These are phyloP conservation scores for Sebastes baramenuke DNA, from an alignment of 2,797 vertebrate genomes.

Conservation along the genomic window DNA sequence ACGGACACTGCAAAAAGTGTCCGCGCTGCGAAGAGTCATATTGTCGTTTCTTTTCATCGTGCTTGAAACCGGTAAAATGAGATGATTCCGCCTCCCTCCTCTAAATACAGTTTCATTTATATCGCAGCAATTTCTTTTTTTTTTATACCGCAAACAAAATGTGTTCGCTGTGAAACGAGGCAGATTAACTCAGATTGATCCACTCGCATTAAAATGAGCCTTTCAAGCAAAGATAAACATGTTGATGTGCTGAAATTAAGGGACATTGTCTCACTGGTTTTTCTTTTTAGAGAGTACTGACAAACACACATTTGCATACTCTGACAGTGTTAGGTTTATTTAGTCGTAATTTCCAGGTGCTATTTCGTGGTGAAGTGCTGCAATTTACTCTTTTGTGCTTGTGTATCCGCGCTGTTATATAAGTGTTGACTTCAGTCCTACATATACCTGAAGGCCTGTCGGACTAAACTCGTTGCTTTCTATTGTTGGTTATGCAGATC, in stretches of 20 bases:
- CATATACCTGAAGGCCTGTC: neutral
- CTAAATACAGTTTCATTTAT: neutral
- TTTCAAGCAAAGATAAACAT: constrained; percentile 25
- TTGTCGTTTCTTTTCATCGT: neutral
- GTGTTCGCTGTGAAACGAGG: constrained; percentile 21
- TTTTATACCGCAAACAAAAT: constrained; percentile 25
- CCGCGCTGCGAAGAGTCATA: neutral
- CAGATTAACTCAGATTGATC: constrained; percentile 40
- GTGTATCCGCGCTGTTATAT: neutral
- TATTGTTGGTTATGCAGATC: neutral
- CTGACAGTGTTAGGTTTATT: neutral
- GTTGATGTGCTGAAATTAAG: constrained; percentile 15
- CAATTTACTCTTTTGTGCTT: neutral
- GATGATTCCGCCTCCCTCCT: neutral
- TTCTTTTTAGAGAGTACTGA: neutral
- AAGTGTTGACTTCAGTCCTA: neutral
- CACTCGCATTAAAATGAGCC: constrained; percentile 33
- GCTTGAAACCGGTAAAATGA: neutral
- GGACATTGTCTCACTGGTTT: neutral
- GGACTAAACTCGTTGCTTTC: neutral
- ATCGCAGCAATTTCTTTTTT: neutral
- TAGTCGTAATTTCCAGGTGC: neutral
- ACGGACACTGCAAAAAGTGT: constrained; percentile 21
- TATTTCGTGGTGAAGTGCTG: neutral
- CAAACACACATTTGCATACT: neutral